Base-by-base conservation (phyloP, 2,797 vertebrate genomes). In the Syndactyla subalaris region DNA sequence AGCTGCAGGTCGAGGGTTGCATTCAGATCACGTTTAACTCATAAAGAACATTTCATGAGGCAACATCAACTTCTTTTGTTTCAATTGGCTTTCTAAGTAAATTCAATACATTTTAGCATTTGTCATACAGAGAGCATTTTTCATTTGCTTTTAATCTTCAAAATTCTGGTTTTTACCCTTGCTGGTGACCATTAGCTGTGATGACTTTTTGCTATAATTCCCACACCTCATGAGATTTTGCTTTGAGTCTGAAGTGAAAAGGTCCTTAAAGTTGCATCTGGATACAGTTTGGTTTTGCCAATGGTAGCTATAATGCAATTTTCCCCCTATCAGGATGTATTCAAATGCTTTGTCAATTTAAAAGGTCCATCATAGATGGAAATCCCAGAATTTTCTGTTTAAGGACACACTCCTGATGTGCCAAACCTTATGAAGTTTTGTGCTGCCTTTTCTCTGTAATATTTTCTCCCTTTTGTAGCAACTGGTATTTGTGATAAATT, bases 401-500 rank as follows among this genome's bases (percentile, higher is more conserved):
- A 4, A 0, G 4, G 12, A 27, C 7, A 34, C 4, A 1, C 2
- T 24, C 13, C 10, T 41, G 18, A 3, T 29, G 3, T 38, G 29
- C 18, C 49, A 46, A 82, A 36, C 8, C 34, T 61, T 45, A 29
- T 5, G 1, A 34, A 55, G 6, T 2, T 46, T 1, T 52, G 27
- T 26, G 20, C 20, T 66, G 38, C 8, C 3, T 41, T 68, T 65
- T 87, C 36, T 13, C 39, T 46, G 0, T 3, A 21, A 41, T 3
- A 1, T 2, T 30, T 32, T 39, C 13, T 2, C 2, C 11, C 6
- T 51, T 48, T 46, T 29, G 15, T 17, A 82, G 9, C 19, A 67
- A 17, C 7, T 61, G 24, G 12, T 68, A 30, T 4, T 52, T 52
- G n/a, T 45, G 26, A 34, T 34, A 52, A 74, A 41, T 68, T 45